Percentiles rank a stretch among this genome's conserved stretches.
phyloP scores from a whole-genome alignment of 2,888 invertebrate species.

The Cryptus viduatorius region DNA sequence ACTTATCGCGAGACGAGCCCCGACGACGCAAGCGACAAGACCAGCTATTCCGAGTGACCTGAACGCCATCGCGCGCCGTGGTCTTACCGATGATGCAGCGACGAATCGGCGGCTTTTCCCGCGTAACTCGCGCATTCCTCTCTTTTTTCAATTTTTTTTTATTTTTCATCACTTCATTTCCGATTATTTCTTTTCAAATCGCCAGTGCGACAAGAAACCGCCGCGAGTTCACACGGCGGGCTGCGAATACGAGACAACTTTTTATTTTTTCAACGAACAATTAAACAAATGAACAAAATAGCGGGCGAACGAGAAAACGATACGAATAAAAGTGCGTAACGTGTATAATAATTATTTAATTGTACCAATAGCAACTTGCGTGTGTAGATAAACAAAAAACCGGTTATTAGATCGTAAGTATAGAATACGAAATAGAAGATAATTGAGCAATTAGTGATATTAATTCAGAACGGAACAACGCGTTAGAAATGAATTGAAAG shows the following conservation, averaged over 20 bases:
- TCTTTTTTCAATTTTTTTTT: too few relatives aligned
- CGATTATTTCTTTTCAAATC: too few relatives aligned
- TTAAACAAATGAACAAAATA: slow-evolving; percentile 17
- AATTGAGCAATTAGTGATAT: slow-evolving; percentile 18
- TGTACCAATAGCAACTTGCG: slow-evolving; percentile 32
- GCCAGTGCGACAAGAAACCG: background rate
- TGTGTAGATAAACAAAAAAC: slow-evolving; percentile 48
- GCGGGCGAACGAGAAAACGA: slow-evolving; percentile 14
- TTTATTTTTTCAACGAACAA: slow-evolving; percentile 9
- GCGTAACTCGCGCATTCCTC: too few relatives aligned
- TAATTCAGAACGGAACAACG: background rate
- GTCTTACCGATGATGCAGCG: slow-evolving; percentile 58
- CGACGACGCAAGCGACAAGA: slow-evolving; percentile 83
- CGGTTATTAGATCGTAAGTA: slow-evolving; percentile 35
- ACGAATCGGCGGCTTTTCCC: background rate
- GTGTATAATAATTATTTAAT: slow-evolving; percentile 55
- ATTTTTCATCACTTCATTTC: too few relatives aligned
- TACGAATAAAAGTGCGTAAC: slow-evolving; percentile 25
- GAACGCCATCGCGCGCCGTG: slow-evolving; percentile 63
- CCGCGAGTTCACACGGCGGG: background rate
- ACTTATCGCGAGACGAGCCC: slow-evolving; percentile 82
- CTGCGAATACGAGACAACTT: background rate
- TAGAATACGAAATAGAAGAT: background rate
- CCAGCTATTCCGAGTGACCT: slow-evolving; percentile 84
- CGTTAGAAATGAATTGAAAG: background rate